These are phyloP conservation scores for Pygmarrhopalites habei DNA, from an alignment of 1,140 invertebrate genomes.

Conservation along the genomic window DNA sequence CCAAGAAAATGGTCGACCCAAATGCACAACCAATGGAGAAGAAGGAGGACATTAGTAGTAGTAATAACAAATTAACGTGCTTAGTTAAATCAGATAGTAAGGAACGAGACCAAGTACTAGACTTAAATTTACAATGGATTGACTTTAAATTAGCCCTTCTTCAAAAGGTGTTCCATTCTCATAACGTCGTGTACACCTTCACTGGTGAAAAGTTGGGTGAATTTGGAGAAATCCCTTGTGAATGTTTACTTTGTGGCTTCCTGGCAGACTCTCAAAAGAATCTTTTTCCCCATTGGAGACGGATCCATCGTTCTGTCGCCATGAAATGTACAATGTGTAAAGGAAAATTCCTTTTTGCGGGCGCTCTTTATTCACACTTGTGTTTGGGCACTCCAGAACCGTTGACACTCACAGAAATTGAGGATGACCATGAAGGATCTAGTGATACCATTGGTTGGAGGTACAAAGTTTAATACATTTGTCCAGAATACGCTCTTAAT, in stretches of 20 bases:
- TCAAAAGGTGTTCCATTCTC: constrained; percentile 30
- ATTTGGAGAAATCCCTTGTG: constrained; percentile 30
- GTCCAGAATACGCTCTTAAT: no score
- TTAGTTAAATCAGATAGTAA: no score
- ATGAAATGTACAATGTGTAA: constrained; percentile 38
- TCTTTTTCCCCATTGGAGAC: constrained; percentile 36
- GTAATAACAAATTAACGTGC: no score
- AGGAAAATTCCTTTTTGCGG: constrained; percentile 35
- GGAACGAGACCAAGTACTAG: no score
- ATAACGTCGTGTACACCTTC: constrained; percentile 21
- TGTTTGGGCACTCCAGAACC: constrained; percentile 35
- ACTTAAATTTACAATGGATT: constrained; percentile 1
- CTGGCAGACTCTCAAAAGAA: constrained; percentile 11
- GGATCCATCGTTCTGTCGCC: constrained; percentile 24
- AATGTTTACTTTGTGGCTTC: constrained; percentile 36
- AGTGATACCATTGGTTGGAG: constrained; percentile 18
- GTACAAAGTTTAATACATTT: background rate
- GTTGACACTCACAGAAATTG: background rate
- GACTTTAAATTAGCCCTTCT: constrained; percentile 27
- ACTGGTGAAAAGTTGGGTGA: background rate
- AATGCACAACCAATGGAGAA: background rate
- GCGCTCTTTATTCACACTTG: constrained; percentile 34
- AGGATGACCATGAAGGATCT: constrained; percentile 12
- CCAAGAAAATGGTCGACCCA: background rate
- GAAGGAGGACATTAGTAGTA: background rate